These are phyloP conservation scores for Anagyrus pseudococci DNA, from an alignment of 2,888 invertebrate genomes.

Conservation along the genomic window DNA sequence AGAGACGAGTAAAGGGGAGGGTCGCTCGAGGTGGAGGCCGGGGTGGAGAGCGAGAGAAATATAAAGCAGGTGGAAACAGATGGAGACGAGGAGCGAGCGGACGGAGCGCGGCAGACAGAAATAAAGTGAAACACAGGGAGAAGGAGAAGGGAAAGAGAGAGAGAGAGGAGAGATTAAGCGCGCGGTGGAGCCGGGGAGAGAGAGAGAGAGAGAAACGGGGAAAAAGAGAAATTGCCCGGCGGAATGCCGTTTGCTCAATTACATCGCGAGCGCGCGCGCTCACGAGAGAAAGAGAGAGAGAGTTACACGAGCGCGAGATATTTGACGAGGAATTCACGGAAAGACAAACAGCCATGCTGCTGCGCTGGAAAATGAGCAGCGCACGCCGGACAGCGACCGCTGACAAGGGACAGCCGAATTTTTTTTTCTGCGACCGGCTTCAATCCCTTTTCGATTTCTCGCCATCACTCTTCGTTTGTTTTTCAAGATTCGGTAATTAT, in stretches of 20 bases:
- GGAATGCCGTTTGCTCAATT: conserved; percentile 37
- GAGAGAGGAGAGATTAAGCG: conserved; percentile 17
- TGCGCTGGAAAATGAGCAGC: conserved; percentile 23
- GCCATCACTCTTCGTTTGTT: conserved; percentile 24
- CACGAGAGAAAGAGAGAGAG: too few relatives aligned
- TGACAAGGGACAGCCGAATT: not conserved
- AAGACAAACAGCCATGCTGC: conserved; percentile 27
- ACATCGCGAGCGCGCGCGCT: conserved; percentile 18
- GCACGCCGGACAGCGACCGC: not conserved
- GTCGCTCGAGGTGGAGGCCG: too few relatives aligned
- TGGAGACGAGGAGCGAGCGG: not conserved
- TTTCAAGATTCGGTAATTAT: conserved; percentile 15
- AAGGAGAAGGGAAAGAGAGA: not conserved
- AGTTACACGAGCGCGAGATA: conserved; percentile 23
- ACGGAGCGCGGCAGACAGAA: conserved; percentile 10
- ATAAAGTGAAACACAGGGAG: conserved; percentile 21
- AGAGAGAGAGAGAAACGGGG: conserved; percentile 14
- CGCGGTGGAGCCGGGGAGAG: not conserved
- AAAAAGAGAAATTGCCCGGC: conserved; percentile 26
- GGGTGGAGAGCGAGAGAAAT: too few relatives aligned
- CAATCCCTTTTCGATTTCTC: conserved; percentile 15
- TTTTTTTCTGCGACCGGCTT: conserved; percentile 14
- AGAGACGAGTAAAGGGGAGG: too few relatives aligned
- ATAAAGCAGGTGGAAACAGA: not conserved
- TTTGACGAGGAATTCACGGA: conserved; percentile 31